Base-by-base conservation (phyloP, 2,888 invertebrate species). In the Chironomus tentans region DNA sequence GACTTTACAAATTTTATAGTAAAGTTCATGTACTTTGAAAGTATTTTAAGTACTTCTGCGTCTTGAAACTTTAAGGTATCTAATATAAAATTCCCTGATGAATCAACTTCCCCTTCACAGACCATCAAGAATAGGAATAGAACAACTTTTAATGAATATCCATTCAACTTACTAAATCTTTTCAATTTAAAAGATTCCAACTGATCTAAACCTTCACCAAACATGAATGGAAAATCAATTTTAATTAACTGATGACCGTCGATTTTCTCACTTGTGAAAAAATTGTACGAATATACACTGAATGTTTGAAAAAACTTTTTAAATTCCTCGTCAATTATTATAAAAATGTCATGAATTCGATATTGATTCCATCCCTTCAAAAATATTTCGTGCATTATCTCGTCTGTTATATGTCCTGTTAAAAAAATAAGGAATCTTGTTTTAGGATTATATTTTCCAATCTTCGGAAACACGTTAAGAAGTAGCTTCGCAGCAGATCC, bases 111-210 rank as follows among this genome's bases (percentile, higher is more conserved):
- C 7, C 28, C 71, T 22, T 50, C 28, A 15, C 71, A 47, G 6
- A 71, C 71, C 71, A 71, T 71, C n/a, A 71, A 56, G 13, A 71
- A 71, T 0, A 5, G 21, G 21, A 71, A 71, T 7, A 71, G n/a
- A 4, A 71, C 71, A 50, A 71, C 71, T 18, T 28, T 50, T 15
- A 71, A 15, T n/a, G 12, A 0, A 12, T 71, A 18, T 13, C 61
- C 56, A 12, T 21, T 13, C 5, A 71, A 38, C n/a, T 71, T 71
- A 56, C 18, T 61, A 38, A 56, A 71, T 18, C 71, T 38, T 18
- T 7, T 71, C 12, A 4, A 4, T 38, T n/a, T 50, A 21, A 71
- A 50, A n/a, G 7, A 28, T 56, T 56, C 38, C n/a, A 71, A 15
- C 13, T 13, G 12, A 15, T 28, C 61, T 24, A 71, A 56, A 6